These are phyloP conservation scores for Sphaerodactylus townsendi DNA, from an alignment of 2,113 vertebrate genomes.

Conservation along the genomic window DNA sequence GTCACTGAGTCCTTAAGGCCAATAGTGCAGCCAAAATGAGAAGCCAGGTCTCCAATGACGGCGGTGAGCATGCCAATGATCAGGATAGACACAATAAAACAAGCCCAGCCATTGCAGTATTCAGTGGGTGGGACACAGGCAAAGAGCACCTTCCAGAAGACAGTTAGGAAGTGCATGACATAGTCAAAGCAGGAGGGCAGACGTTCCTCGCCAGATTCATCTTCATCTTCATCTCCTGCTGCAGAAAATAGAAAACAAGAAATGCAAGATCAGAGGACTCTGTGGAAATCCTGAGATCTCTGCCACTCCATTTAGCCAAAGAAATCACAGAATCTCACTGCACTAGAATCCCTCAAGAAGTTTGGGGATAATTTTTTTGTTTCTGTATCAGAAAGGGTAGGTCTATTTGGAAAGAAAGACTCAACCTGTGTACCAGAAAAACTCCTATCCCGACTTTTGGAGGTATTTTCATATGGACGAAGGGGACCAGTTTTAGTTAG, in stretches of 20 bases:
- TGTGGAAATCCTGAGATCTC: neutral
- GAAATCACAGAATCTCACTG: neutral
- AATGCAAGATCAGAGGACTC: neutral
- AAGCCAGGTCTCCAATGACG: conserved; percentile 93
- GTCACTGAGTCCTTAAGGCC: conserved; percentile 98
- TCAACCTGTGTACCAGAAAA: neutral
- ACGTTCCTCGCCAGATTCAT: conserved; percentile 92
- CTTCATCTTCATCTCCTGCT: conserved; percentile 92
- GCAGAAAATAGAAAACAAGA: conserved; percentile 45
- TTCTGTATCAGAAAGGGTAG: neutral
- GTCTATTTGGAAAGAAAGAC: neutral
- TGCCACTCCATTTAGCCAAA: neutral
- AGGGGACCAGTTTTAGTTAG: too few relatives aligned
- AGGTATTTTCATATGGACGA: neutral
- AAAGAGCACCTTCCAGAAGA: conserved; percentile 99
- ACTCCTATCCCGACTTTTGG: neutral
- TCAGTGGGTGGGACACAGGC: conserved; percentile 96
- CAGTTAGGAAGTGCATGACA: conserved; percentile 98
- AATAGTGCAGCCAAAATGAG: conserved; percentile 98
- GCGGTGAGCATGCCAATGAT: conserved; percentile 96
- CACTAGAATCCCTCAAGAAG: neutral
- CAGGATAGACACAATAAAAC: conserved; percentile 90
- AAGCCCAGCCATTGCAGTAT: conserved; percentile 97
- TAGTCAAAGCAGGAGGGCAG: conserved; percentile 98
- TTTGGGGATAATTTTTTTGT: neutral